Evolutionary conservation across 2,888 invertebrate species (phyloP).

Genomic region (Rutpela maculata): DNA sequence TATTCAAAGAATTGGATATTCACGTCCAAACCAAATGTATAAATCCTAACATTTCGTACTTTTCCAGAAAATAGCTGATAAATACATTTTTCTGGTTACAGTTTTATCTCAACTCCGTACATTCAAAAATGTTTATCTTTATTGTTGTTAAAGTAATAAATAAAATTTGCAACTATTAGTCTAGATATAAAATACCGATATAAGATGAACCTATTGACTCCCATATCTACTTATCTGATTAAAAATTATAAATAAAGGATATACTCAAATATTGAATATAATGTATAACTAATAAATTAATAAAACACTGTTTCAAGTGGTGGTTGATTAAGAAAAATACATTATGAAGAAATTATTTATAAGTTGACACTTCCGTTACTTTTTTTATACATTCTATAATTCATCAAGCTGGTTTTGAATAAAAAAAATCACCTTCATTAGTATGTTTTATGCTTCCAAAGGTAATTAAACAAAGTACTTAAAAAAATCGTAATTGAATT

Average conservation of each 20-base stretch:
- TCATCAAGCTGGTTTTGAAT: too few relatives aligned
- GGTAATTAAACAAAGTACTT: too few relatives aligned
- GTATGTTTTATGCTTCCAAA: too few relatives aligned
- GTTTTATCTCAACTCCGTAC: not conserved
- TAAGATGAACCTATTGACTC: constrained; percentile 1
- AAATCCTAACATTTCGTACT: not conserved
- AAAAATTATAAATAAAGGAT: not conserved
- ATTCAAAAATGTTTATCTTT: not conserved
- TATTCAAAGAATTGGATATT: too few relatives aligned
- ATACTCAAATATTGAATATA: not conserved
- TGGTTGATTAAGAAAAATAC: not conserved
- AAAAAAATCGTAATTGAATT: too few relatives aligned
- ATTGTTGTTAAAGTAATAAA: constrained; percentile 2
- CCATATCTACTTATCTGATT: constrained; percentile 1
- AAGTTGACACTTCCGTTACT: too few relatives aligned
- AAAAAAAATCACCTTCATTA: too few relatives aligned
- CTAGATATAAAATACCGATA: constrained; percentile 2
- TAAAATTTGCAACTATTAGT: not conserved
- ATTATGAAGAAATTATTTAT: too few relatives aligned
- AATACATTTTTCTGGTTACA: not conserved
- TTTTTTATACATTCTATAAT: too few relatives aligned
- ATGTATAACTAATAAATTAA: not conserved
- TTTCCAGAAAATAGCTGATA: not conserved
- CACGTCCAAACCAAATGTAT: too few relatives aligned
- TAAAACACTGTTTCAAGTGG: not conserved